A percentile compares a stretch with the other conserved stretches of the same genome.
phyloP scores from a whole-genome alignment of 2,888 invertebrate species.

The Galerucella calmariensis region DNA sequence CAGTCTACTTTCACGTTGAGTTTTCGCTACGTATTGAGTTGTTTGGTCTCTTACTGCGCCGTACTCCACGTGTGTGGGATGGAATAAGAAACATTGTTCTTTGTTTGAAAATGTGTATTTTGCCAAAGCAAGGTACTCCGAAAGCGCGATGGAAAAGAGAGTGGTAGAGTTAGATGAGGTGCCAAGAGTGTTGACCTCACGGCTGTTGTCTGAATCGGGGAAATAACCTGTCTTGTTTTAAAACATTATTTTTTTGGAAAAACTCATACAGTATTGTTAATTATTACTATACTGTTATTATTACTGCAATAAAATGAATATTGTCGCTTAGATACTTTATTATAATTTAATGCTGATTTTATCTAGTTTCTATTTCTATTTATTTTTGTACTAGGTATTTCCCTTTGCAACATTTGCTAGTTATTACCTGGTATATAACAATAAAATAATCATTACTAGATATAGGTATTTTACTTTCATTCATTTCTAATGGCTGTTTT shows the following conservation, averaged over 20 bases:
- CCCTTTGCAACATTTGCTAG: too few species aligned
- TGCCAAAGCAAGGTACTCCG: conserved; percentile 25
- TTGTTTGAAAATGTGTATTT: conserved; percentile 42
- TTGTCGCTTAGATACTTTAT: too few species aligned
- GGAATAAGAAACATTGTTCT: conserved; percentile 36
- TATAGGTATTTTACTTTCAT: too few species aligned
- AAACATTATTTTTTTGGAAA: not conserved
- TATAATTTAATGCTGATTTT: too few species aligned
- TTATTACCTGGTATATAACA: too few species aligned
- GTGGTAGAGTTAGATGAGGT: conserved; percentile 37
- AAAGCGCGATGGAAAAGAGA: conserved; percentile 30
- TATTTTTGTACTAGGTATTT: too few species aligned
- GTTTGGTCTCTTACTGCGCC: conserved; percentile 44
- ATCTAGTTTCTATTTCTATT: too few species aligned
- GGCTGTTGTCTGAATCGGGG: conserved; percentile 8
- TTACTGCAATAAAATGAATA: too few species aligned
- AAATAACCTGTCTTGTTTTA: conserved; percentile 10
- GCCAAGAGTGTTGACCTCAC: conserved; percentile 56
- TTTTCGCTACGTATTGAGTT: conserved; percentile 50
- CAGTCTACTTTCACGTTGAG: conserved; percentile 48
- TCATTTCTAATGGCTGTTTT: too few species aligned
- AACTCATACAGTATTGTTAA: too few species aligned
- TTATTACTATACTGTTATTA: too few species aligned
- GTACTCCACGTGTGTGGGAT: conserved; percentile 39
- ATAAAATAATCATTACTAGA: too few species aligned